Evolutionary conservation across 1,140 invertebrate genomes (phyloP), one percentile per base, ranked within the genome.

Genomic region (Eupeodes corollae): DNA sequence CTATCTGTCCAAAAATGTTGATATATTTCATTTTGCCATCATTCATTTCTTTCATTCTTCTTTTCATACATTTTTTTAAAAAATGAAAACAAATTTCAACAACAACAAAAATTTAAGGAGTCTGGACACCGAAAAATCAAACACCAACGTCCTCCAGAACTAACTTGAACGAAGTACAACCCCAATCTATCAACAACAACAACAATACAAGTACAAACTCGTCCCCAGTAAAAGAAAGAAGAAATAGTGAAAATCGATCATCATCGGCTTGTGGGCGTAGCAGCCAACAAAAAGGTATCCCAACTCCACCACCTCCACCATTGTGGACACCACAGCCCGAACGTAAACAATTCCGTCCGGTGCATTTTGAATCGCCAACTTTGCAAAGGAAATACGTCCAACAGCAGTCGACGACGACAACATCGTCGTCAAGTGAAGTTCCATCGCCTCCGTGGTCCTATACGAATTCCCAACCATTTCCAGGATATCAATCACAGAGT

Each of bases 351-450:
- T 88, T 86, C 68, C 73, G 80, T 49, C 82, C 86, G 2, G 80
- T 89, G 30, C 78, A 76, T 52, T 89, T 89, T 61, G 83, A 88
- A 54, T 78, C 80, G 55, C 78, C 81, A 50, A 70, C 79, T 56
- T 67, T 84, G 58, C 70, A 74, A 19, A 69, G 80, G 31, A 73
- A 68, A 56, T 66, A 64, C 51, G 58, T 56, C 48, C 54, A 56
- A 8, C 46, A 46, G 37, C 60, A 49, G 45, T 48, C 9, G 54
- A 57, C 2, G 49, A 49, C 2, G 48, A 56, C 0, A 46, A 50
- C 14, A 48, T 38, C 16, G 42, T 14, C 18, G 14, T 15, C 39
- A n/a, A 12, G 42, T 35, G 14, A 49, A 38, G 47, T 37, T 46
- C 56, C 41, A 49, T 52, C 41, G 50, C 56, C 61, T 31, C 56